phyloP scores from a whole-genome alignment of 2,888 invertebrate genomes.

The Spialia ferax region DNA sequence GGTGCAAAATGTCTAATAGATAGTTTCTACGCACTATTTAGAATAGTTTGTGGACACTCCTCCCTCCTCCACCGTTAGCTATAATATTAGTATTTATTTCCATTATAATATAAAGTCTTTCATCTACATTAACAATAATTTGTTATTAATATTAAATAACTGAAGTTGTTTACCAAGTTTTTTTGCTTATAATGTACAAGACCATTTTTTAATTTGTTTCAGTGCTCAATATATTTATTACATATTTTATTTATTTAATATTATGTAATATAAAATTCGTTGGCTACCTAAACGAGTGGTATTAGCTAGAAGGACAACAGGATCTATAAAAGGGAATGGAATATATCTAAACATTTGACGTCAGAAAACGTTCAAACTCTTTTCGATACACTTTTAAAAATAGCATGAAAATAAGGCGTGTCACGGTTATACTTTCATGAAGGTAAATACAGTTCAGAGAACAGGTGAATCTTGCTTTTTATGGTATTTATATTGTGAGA shows the following conservation, averaged over 20 bases:
- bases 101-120: slow-evolving; percentile 74
- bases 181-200: slow-evolving; percentile 71
- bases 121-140: slow-evolving; percentile 82
- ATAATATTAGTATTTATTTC: slow-evolving; percentile 50
- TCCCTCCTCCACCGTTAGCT: slow-evolving; percentile 60
- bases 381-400: slow-evolving; percentile 38
- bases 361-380: slow-evolving; percentile 24
- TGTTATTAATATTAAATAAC: slow-evolving; percentile 65
- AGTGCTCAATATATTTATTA: slow-evolving; percentile 76
- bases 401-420: slow-evolving; percentile 55
- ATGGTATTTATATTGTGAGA: background rate
- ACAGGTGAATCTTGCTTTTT: background rate
- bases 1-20: slow-evolving; percentile 83
- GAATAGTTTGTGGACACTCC: slow-evolving; percentile 78
- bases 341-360: slow-evolving; percentile 61
- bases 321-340: slow-evolving; percentile 74
- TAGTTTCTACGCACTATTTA: slow-evolving; percentile 77
- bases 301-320: slow-evolving; percentile 73
- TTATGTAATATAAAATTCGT: slow-evolving; percentile 75
- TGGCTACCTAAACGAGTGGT: slow-evolving; percentile 82
- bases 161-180: slow-evolving; percentile 61
- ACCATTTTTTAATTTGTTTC: slow-evolving; percentile 74
- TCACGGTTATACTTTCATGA: background rate
- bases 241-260: slow-evolving; percentile 53
- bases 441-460: background rate